Base-by-base conservation (phyloP, 2,888 invertebrate genomes). In the Acanthosepion pharaonis region DNA sequence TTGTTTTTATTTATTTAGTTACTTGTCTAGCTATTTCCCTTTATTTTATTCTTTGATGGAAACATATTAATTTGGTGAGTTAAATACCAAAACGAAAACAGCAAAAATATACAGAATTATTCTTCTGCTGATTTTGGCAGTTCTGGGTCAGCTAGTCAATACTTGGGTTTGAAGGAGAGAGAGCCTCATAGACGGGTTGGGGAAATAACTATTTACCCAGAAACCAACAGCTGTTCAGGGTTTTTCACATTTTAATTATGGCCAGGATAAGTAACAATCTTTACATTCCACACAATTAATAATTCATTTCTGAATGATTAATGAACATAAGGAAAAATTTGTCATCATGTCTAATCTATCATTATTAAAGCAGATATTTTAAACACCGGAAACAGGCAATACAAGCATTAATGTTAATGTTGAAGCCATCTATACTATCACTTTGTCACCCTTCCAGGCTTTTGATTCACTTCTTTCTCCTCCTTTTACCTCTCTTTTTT, bases 191-290 rank as follows among this genome's bases (percentile, higher is more conserved):
- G 15, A 9, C 25, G 78, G 20, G 11, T 15, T 11, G n/a, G n/a
- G 8, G 11, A 15, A n/a, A 33, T n/a, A 11, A n/a, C n/a, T 78
- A 33, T 78, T 78, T 78, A 78, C n/a, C 78, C 78, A 78, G 78
- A 78, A 78, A 78, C n/a, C 78, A 78, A 78, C 78, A 78, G 78
- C 78, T 78, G 78, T 78, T 78, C 4, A 11, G 78, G n/a, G 78
- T n/a, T 78, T 78, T 78, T 78, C 78, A 78, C 78, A 78, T 78
- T 78, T 78, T 78, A 78, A 78, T 78, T 78, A 78, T n/a, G 78
- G n/a, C 18, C 15, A 11, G 78, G 15, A 78, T 78, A 78, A 78
- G 78, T 78, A 78, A n/a, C 78, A 78, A n/a, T 78, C 78, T 78
- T 78, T n/a, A 33, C 78, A 78, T 78, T 78, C 78, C 78, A n/a